Percentiles rank a stretch among this genome's conserved stretches.
phyloP scores from a whole-genome alignment of 2,113 vertebrate species.

The Rissa tridactyla region DNA sequence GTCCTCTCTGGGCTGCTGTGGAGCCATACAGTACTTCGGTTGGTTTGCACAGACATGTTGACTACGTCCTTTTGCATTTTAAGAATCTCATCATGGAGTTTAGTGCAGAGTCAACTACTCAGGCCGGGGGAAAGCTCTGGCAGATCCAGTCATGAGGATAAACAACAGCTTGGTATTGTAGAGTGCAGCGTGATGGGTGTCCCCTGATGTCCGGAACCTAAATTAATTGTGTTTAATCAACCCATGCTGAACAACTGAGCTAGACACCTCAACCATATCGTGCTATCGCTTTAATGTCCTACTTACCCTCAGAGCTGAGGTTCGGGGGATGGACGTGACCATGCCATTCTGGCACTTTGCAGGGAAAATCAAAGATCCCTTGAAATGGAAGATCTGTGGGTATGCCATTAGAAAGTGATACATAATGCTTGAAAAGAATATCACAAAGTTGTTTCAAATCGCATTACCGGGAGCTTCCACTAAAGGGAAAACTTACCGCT shows the following conservation, averaged over 20 bases:
- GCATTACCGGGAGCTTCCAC: constrained; percentile 48
- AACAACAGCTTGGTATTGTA: constrained; percentile 59
- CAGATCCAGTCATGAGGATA: constrained; percentile 40
- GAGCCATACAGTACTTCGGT: background rate
- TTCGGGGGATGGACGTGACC: constrained; percentile 24
- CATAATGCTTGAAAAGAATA: constrained; percentile 65
- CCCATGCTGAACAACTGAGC: constrained; percentile 60
- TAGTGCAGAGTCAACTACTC: background rate
- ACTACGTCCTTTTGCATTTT: background rate
- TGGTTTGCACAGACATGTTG: background rate
- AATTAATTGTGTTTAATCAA: constrained; percentile 75
- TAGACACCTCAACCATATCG: constrained; percentile 38
- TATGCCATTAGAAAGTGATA: constrained; percentile 62
- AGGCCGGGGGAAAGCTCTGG: background rate
- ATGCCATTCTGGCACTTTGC: constrained; percentile 54
- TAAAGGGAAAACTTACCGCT: constrained; percentile 65
- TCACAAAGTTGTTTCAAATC: constrained; percentile 68
- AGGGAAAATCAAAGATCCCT: constrained; percentile 60
- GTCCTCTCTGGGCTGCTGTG: background rate
- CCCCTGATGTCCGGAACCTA: constrained; percentile 71
- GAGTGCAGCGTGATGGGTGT: constrained; percentile 48
- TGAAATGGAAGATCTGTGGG: constrained; percentile 45
- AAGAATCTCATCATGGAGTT: background rate
- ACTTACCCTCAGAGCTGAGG: constrained; percentile 42
- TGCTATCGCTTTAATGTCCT: constrained; percentile 51